These are phyloP conservation scores for Leptarthrus brevirostris DNA, from an alignment of 2,888 invertebrate genomes.

Conservation along the genomic window DNA sequence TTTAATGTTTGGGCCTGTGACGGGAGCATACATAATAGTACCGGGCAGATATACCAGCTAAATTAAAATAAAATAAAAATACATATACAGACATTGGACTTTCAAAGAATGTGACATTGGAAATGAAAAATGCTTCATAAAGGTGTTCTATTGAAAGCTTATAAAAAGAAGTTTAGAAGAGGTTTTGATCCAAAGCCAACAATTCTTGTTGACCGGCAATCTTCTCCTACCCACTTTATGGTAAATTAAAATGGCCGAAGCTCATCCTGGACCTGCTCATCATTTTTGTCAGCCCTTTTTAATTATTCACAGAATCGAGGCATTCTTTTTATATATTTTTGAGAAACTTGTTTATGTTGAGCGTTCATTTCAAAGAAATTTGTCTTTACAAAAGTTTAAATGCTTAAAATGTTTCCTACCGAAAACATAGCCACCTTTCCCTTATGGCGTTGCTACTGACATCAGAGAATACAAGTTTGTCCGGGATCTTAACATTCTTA, in stretches of 20 bases:
- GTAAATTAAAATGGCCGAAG: constrained; percentile 42
- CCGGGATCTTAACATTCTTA: constrained; percentile 43
- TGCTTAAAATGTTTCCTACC: neutral
- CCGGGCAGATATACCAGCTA: too few relatives aligned
- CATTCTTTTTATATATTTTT: constrained; percentile 25
- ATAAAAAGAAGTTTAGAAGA: too few relatives aligned
- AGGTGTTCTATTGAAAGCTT: too few relatives aligned
- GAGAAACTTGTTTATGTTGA: constrained; percentile 16
- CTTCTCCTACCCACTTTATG: too few relatives aligned
- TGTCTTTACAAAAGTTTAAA: constrained; percentile 4
- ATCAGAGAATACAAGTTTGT: constrained; percentile 35
- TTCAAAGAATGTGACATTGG: too few relatives aligned
- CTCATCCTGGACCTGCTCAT: neutral
- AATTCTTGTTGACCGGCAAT: too few relatives aligned
- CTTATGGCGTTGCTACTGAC: constrained; percentile 36
- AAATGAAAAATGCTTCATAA: too few relatives aligned
- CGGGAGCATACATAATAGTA: too few relatives aligned
- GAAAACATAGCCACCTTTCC: constrained; percentile 35
- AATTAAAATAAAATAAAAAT: too few relatives aligned
- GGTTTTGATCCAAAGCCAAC: too few relatives aligned
- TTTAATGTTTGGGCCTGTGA: too few relatives aligned
- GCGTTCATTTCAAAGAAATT: neutral
- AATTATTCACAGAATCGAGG: constrained; percentile 40
- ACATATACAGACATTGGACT: too few relatives aligned
- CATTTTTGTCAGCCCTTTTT: constrained; percentile 33